Evolutionary conservation across 2,113 vertebrate genomes (phyloP), one percentile per base, ranked within the genome.

Genomic region (Dunckerocampus dactyliophorus): DNA sequence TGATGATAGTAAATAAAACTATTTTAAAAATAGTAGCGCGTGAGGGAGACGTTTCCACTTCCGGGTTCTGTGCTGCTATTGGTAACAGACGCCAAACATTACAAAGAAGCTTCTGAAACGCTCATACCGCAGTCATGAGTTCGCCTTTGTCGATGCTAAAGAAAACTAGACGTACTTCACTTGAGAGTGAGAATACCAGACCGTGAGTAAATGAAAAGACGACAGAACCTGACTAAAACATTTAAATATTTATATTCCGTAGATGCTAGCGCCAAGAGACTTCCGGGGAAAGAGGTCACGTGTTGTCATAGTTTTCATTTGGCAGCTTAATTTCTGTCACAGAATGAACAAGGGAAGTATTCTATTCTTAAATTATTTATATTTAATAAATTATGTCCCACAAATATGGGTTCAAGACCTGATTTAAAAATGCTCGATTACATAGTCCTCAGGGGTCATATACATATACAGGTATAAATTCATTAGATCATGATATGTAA

Each of bases 81-180:
- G 64, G 63, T 47, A 75, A 85, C 85, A 21, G 56, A 59, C 56
- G 45, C 55, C 48, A 24, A 47, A 59, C 57, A 74, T 61, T 47
- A 20, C 37, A 17, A 37, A 57, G 45, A 54, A 14, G 0, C 49
- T 20, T 6, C 11, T 47, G 20, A 67, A 67, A 37, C 15, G 8
- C 24, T 46, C 17, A 0, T 1, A 20, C 2, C 37, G 9, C 1
- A 21, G 6, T n/a, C 22, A 92, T 92, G 91, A 90, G 86, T 58
- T 89, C 89, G 13, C 88, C 89, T 20, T 57, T 90, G 34, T 85
- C 89, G 6, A 83, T 82, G 62, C 71, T 91, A 72, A 89, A 82
- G 67, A 92, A 90, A 68, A 80, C 60, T 9, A 89, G 64, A 46
- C 81, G 84, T 61, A 11, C 58, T 47, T 82, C 88, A 0, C 79